A percentile compares a stretch with the other conserved stretches of the same genome.
These are phyloP conservation scores for Callocephalon fimbriatum DNA, from an alignment of 2,113 vertebrate species.

Conservation along the genomic window DNA sequence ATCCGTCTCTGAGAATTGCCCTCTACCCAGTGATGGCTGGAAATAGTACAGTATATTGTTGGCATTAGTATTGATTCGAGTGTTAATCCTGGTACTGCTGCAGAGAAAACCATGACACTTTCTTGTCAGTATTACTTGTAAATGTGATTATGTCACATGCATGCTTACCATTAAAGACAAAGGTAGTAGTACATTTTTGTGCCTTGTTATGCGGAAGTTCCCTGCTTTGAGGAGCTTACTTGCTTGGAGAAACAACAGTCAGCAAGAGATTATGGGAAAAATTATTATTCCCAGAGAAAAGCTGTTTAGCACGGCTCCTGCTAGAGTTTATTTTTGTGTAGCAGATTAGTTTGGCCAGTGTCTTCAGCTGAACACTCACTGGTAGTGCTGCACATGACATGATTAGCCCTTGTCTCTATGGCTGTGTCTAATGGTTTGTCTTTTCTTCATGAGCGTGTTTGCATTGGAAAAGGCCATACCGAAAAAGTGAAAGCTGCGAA, in stretches of 20 bases:
- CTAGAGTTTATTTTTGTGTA: background rate
- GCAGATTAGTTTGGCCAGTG: background rate
- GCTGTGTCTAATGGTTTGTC: background rate
- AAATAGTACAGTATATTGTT: too few relatives aligned
- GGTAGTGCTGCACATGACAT: background rate
- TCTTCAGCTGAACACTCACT: background rate
- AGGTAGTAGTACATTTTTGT: background rate
- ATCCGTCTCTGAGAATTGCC: too few relatives aligned
- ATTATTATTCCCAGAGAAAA: background rate
- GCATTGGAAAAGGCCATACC: background rate
- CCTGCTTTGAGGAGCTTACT: background rate
- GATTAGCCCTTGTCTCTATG: background rate
- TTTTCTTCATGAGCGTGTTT: background rate
- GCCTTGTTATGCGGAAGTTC: background rate
- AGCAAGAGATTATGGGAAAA: background rate
- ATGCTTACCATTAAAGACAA: background rate
- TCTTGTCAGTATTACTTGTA: background rate
- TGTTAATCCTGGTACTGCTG: background rate
- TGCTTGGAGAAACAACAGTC: background rate
- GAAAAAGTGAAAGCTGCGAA: background rate
- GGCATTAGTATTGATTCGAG: too few relatives aligned
- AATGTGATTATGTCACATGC: background rate
- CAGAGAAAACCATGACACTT: background rate
- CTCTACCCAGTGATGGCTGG: too few relatives aligned
- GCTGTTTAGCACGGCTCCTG: background rate